Conservation (phyloP, 2,888 invertebrate species). For the Polia nebulosa region DNA sequence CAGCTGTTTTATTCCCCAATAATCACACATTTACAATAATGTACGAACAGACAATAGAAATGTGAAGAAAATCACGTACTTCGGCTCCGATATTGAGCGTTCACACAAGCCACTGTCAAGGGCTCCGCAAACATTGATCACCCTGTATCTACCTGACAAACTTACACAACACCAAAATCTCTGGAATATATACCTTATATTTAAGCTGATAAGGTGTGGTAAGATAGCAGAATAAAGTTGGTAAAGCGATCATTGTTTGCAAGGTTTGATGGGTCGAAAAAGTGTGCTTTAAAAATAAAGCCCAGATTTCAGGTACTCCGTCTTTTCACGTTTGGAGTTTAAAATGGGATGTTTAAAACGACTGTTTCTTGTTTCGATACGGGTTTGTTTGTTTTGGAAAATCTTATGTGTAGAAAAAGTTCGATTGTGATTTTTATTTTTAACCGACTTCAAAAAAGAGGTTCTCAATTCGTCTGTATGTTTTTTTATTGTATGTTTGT, state of each 20-base stretch:
- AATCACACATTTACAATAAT: constrained; percentile 1
- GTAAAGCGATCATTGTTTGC: constrained; percentile 57
- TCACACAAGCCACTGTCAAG: constrained; percentile 53
- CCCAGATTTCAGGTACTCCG: constrained; percentile 40
- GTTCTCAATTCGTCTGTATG: too few species aligned
- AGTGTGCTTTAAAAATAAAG: constrained; percentile 61
- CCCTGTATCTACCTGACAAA: constrained; percentile 52
- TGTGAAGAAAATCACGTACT: constrained; percentile 42
- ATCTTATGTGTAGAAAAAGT: not conserved
- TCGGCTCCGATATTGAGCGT: constrained; percentile 38
- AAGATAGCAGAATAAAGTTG: not conserved
- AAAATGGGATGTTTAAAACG: constrained; percentile 23
- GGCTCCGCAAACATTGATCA: constrained; percentile 64
- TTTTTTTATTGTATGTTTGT: too few species aligned
- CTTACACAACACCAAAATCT: not conserved
- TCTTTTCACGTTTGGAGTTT: constrained; percentile 33
- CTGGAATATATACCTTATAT: not conserved
- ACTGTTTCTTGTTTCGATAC: not conserved
- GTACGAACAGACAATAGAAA: not conserved
- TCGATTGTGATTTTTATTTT: too few species aligned
- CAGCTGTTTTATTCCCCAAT: not conserved
- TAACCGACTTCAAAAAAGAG: too few species aligned
- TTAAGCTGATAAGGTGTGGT: rapidly evolving
- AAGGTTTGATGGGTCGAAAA: constrained; percentile 62
- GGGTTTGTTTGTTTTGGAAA: not conserved